Evolutionary conservation across 2,797 vertebrate genomes (phyloP).

Genomic region (Thaleichthys pacificus): DNA sequence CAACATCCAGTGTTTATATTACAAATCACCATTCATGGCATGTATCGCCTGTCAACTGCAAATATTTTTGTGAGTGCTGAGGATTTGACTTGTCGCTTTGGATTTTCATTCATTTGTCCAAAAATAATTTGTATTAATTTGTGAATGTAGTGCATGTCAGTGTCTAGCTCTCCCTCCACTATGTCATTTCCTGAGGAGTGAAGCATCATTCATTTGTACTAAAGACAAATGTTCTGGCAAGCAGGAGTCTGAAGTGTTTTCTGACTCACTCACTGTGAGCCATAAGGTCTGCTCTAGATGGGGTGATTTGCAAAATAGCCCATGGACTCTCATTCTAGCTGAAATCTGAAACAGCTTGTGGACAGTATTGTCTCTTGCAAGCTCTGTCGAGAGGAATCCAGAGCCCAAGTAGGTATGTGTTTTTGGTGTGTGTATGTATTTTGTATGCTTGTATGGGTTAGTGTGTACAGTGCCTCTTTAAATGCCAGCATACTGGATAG

Average conservation of each 20-base stretch:
- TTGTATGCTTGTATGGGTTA: no score
- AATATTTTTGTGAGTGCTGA: background rate
- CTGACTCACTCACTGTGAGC: slow-evolving; percentile 14
- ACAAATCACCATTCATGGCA: background rate
- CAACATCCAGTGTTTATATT: background rate
- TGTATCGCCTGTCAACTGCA: background rate
- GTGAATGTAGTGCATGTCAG: background rate
- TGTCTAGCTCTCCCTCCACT: background rate
- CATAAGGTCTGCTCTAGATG: background rate
- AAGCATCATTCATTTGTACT: background rate
- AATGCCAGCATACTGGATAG: background rate
- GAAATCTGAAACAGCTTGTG: slow-evolving; percentile 32
- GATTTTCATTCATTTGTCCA: background rate
- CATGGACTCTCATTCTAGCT: slow-evolving; percentile 12
- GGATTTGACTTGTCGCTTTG: background rate
- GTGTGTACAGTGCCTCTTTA: no score
- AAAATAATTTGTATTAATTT: background rate
- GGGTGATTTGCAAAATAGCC: background rate
- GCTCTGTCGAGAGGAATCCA: background rate
- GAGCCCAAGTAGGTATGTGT: no score
- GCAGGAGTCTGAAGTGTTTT: slow-evolving; percentile 9
- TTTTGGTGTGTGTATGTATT: no score
- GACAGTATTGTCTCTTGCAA: background rate
- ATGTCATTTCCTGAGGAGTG: background rate
- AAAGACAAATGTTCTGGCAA: background rate